Evolutionary conservation across 2,113 vertebrate species (phyloP).

Genomic region (Odontophorus gujanensis): DNA sequence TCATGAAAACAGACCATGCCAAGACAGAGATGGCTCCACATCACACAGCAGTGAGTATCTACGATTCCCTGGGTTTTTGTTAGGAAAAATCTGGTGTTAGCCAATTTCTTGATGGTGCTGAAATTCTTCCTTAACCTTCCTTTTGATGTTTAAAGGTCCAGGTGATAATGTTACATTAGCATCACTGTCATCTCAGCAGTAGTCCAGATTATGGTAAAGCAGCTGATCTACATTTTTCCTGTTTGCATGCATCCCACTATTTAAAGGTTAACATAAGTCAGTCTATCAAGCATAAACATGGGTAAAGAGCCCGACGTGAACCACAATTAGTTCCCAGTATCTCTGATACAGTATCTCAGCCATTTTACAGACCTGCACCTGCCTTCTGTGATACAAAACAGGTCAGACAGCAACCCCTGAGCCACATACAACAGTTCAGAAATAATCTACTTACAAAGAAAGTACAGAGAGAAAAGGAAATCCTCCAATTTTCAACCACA

Average conservation of each 20-base stretch:
- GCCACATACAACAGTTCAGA: background rate
- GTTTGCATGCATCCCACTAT: background rate
- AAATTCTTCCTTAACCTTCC: conserved; percentile 6
- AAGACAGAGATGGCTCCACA: background rate
- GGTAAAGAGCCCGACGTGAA: background rate
- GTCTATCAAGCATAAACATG: rapidly evolving
- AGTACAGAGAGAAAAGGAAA: conserved; percentile 35
- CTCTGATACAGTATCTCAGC: background rate
- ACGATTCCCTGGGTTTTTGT: background rate
- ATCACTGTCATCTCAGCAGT: rapidly evolving
- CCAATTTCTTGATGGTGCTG: background rate
- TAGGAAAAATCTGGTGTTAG: background rate
- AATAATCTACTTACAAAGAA: conserved; percentile 20
- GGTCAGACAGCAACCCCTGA: background rate
- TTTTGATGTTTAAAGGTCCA: background rate
- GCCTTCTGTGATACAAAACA: background rate
- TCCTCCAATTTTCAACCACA: background rate
- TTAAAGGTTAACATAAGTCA: background rate
- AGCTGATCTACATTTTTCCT: background rate
- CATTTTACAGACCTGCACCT: background rate
- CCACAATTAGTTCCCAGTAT: background rate
- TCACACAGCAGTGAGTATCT: rapidly evolving
- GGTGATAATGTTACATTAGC: rapidly evolving
- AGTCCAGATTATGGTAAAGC: background rate
- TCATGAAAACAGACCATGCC: conserved; percentile 3